These are phyloP conservation scores for Linurgus olivaceus DNA, from an alignment of 2,797 vertebrate species.

Conservation along the genomic window DNA sequence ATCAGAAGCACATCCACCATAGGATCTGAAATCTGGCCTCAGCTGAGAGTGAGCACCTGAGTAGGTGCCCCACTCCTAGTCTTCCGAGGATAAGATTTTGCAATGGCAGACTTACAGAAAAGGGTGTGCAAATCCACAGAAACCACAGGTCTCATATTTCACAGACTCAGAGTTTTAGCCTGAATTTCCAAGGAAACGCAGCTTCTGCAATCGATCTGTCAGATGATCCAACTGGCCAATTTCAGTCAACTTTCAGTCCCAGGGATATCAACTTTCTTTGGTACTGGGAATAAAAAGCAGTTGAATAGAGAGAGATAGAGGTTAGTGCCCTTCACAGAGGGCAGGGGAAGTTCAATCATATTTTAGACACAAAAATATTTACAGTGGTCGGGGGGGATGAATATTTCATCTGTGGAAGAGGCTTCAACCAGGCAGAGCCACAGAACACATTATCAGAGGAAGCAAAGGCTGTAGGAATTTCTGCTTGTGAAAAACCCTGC, in stretches of 20 bases:
- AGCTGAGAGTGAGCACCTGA: background rate
- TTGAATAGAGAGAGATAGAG: background rate
- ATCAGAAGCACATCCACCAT: rapidly evolving
- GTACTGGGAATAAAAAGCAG: background rate
- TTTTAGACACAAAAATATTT: background rate
- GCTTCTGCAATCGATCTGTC: background rate
- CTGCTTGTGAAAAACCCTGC: background rate
- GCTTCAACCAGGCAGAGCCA: background rate
- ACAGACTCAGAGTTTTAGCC: background rate
- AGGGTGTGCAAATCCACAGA: background rate
- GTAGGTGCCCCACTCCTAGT: background rate
- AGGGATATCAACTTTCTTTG: slow-evolving; percentile 13
- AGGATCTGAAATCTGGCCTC: background rate
- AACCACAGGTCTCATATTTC: background rate
- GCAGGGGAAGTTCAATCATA: background rate
- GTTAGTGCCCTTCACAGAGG: background rate
- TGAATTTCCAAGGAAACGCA: background rate
- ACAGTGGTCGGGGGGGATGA: background rate
- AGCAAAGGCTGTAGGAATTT: background rate
- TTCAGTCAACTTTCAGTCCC: background rate
- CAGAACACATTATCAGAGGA: background rate
- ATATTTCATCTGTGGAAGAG: background rate
- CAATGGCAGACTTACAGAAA: background rate
- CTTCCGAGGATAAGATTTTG: background rate
- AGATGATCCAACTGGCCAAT: background rate